These are phyloP conservation scores for Nipponacmea schrenckii DNA, from an alignment of 2,888 invertebrate genomes.

Conservation along the genomic window DNA sequence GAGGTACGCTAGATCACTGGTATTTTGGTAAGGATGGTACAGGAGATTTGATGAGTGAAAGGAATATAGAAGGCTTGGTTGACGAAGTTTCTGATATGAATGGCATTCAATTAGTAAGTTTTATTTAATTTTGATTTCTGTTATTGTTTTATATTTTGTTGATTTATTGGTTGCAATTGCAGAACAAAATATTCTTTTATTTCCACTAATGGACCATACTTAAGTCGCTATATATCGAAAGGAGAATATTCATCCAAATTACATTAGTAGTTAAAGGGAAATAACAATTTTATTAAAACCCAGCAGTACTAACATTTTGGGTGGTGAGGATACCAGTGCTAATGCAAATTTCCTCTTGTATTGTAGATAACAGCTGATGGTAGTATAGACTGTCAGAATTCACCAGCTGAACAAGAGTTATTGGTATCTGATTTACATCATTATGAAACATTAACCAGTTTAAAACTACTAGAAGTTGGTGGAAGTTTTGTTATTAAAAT, in stretches of 20 bases:
- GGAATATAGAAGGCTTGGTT: constrained; percentile 76
- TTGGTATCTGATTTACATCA: constrained; percentile 82
- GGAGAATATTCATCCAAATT: no score
- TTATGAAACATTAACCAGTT: constrained; percentile 83
- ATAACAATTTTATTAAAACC: no score
- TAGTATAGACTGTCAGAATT: constrained; percentile 86
- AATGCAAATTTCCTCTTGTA: constrained; percentile 9
- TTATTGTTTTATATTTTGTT: background rate
- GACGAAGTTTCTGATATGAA: constrained; percentile 26
- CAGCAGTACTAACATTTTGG: background rate
- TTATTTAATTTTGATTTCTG: no score
- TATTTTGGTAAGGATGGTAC: constrained; percentile 86
- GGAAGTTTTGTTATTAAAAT: constrained; percentile 88
- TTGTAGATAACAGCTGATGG: constrained; percentile 90
- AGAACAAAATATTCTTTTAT: no score
- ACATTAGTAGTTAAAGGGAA: no score
- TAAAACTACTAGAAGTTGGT: constrained; percentile 77
- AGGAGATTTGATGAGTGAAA: constrained; percentile 81
- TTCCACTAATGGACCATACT: no score
- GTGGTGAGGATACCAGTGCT: no score
- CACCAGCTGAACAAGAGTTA: constrained; percentile 88
- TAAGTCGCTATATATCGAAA: no score
- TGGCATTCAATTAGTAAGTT: constrained; percentile 52
- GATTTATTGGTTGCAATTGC: background rate
- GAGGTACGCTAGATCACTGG: constrained; percentile 83